Evolutionary conservation across 2,888 invertebrate genomes (phyloP).

Genomic region (Drosophila borealis): DNA sequence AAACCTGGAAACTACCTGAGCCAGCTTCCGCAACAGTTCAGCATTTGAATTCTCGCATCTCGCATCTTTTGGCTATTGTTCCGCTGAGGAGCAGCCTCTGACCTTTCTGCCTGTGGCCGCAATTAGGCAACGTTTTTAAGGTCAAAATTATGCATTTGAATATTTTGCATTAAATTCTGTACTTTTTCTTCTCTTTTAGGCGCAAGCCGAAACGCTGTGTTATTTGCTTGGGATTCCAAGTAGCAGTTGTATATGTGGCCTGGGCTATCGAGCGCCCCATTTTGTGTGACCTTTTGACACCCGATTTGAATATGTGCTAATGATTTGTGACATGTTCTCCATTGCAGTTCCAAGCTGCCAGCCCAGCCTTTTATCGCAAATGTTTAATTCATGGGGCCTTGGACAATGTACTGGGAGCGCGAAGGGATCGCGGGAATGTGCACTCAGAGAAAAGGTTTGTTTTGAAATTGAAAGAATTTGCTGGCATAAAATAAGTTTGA

Average conservation of each 20-base stretch:
- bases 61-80: conserved; percentile 28
- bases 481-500: too few relatives aligned
- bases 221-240: conserved; percentile 18
- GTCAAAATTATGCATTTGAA: conserved; percentile 70
- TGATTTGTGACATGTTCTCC: conserved; percentile 72
- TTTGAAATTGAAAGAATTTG: too few relatives aligned
- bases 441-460: neutral
- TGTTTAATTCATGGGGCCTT: conserved; percentile 71
- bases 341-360: conserved; percentile 28
- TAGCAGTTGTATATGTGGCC: neutral
- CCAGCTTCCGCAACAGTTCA: conserved; percentile 32
- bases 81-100: conserved; percentile 57
- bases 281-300: conserved; percentile 41
- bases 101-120: conserved; percentile 71
- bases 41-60: conserved; percentile 8
- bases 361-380: conserved; percentile 66
- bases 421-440: neutral
- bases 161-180: conserved; percentile 52
- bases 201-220: conserved; percentile 25
- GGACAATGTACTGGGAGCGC: conserved; percentile 13
- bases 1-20: conserved; percentile 52
- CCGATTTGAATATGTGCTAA: conserved; percentile 78
- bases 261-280: conserved; percentile 27
- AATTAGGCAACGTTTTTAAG: conserved; percentile 71
- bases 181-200: conserved; percentile 28